Base-by-base conservation (phyloP, 2,797 vertebrate genomes). In the Chrosomus eos region DNA sequence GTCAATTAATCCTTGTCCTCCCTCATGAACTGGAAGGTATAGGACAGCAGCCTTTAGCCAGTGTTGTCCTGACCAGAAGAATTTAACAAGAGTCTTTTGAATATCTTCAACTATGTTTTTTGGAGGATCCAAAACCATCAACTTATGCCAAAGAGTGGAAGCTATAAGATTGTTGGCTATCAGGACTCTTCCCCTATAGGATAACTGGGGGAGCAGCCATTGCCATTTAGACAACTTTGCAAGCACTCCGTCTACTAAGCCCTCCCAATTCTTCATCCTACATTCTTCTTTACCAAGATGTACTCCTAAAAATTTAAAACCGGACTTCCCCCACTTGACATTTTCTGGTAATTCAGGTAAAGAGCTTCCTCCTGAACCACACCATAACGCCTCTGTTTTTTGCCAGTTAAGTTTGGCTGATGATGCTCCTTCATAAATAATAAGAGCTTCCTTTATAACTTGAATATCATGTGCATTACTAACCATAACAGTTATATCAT, bases 161-260 rank as follows among this genome's bases (percentile, higher is more conserved):
- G 83, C 66, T 18, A 45, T 55, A 38, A 40, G 55, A 23, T 71
- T 81, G 7, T 83, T 85, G 11, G 23, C 66, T 26, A 88, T 43
- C 71, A 83, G 33, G 45, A 68, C 43, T 38, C 53, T 66, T 19
- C 67, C 53, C 18, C 80, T 74, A 7, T 51, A 81, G 14, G 78
- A 88, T 62, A 4, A 73, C 13, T 62, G 33, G 7, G 55, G 75
- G 13, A 78, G 21, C 23, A 38, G 13, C 55, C 75, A 55, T 79
- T 38, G 4, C 33, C 33, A 33, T 33, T 33, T 33, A 33, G 33
- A 33, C 33, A 33, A 33, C 33, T 33, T 33, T 10, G 0, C 21
- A 38, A 23, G 18, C 21, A 70, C 67, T 70, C 38, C 11, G 1
- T 70, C 67, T 23, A 40, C 33, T 23, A 43, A 23, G 1, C 31